Evolutionary conservation across 2,888 invertebrate species (phyloP).

Genomic region (Ganaspis brasiliensis): DNA sequence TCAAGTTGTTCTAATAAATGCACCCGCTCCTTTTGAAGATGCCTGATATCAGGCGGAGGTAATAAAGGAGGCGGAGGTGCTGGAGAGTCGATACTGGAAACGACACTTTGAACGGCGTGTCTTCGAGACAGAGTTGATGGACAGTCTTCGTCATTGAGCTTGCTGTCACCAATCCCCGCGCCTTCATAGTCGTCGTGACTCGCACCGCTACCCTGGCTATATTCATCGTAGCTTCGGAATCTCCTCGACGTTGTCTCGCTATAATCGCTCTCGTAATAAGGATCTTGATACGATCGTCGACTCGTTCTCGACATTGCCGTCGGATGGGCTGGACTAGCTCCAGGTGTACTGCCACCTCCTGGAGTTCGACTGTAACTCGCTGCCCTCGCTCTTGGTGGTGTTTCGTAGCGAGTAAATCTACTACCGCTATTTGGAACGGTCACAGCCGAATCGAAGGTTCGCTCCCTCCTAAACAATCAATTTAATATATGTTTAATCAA

Average conservation of each 20-base stretch:
- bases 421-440: constrained; percentile 77
- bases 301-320: constrained; percentile 82
- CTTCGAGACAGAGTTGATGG: constrained; percentile 80
- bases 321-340: constrained; percentile 81
- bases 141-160: constrained; percentile 79
- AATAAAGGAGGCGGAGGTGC: constrained; percentile 74
- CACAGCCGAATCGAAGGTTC: constrained; percentile 79
- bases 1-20: constrained; percentile 87
- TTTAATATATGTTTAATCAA: too few relatives aligned
- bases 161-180: constrained; percentile 72
- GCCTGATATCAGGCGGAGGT: constrained; percentile 84
- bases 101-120: constrained; percentile 82
- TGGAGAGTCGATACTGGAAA: constrained; percentile 63
- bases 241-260: constrained; percentile 79
- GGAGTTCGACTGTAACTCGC: constrained; percentile 83
- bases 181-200: constrained; percentile 84
- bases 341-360: constrained; percentile 79
- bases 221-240: constrained; percentile 87
- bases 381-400: constrained; percentile 83
- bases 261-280: constrained; percentile 78
- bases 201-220: constrained; percentile 86
- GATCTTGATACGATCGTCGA: constrained; percentile 76
- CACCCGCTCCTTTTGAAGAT: constrained; percentile 87
- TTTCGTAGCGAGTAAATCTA: constrained; percentile 84
- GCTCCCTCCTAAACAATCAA: constrained; percentile 69